Percentiles rank a stretch among this genome's conserved stretches.
These are phyloP conservation scores for Chrysolina haemoptera DNA, from an alignment of 2,888 invertebrate species.

Conservation along the genomic window DNA sequence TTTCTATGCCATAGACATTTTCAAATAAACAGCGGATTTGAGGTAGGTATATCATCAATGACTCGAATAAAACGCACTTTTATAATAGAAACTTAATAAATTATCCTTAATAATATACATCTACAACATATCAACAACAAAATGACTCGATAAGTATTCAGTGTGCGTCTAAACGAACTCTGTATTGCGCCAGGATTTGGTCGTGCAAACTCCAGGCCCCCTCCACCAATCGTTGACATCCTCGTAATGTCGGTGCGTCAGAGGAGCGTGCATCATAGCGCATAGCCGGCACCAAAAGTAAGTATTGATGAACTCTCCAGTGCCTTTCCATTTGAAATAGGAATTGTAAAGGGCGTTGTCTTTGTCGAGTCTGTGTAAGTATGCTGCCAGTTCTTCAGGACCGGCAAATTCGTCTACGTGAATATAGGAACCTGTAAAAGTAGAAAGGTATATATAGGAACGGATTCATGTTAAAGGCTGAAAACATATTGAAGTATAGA, in stretches of 20 bases:
- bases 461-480: too few relatives aligned
- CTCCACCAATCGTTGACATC: constrained; percentile 97
- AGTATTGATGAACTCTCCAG: constrained; percentile 96
- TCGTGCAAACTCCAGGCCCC: constrained; percentile 83
- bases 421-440: constrained; percentile 81
- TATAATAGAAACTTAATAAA: constrained; percentile 61
- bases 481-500: too few relatives aligned
- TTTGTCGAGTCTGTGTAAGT: constrained; percentile 86
- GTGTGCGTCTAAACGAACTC: constrained; percentile 56
- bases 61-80: constrained; percentile 39
- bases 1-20: too few relatives aligned
- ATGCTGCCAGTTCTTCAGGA: constrained; percentile 89
- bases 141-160: constrained; percentile 44
- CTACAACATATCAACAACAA: constrained; percentile 57
- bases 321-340: constrained; percentile 93
- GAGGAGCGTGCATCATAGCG: constrained; percentile 83
- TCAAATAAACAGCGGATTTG: neutral
- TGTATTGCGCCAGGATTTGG: constrained; percentile 76
- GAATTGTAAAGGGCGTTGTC: constrained; percentile 94
- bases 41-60: neutral
- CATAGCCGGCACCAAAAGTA: constrained; percentile 95
- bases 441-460: constrained; percentile 29
- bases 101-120: constrained; percentile 56
- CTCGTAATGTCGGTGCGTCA: constrained; percentile 75
- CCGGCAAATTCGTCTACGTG: constrained; percentile 96